phyloP scores from a whole-genome alignment of 2,113 vertebrate species.

The Oenanthe melanoleuca region DNA sequence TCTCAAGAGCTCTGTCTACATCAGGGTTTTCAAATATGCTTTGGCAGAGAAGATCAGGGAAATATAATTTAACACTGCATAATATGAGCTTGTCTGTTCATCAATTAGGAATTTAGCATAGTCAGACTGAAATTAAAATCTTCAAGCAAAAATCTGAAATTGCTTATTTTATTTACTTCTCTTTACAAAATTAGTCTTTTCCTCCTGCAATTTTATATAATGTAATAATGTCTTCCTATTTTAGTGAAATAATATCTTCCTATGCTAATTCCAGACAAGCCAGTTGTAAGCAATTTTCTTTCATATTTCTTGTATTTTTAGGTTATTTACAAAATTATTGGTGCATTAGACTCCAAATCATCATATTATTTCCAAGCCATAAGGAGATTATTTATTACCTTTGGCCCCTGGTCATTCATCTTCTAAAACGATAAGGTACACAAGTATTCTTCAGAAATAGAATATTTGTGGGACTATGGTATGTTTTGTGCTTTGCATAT shows the following conservation, averaged over 20 bases:
- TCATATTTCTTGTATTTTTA: not conserved
- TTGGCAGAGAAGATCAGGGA: not conserved
- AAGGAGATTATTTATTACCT: not conserved
- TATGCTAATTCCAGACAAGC: not conserved
- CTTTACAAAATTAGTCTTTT: not conserved
- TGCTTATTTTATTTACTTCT: not conserved
- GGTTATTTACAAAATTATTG: not conserved
- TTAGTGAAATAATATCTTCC: not conserved
- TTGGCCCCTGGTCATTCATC: not conserved
- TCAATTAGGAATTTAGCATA: not conserved
- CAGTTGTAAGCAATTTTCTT: not conserved
- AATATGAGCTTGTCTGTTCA: not conserved
- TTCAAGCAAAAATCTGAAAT: not conserved
- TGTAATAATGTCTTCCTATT: not conserved
- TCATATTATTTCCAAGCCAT: not conserved
- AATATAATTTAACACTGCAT: not conserved
- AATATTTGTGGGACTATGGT: not conserved
- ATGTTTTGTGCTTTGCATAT: not conserved
- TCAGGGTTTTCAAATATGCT: not conserved
- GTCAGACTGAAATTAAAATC: not conserved
- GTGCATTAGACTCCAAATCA: not conserved
- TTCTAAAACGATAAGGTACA: not conserved
- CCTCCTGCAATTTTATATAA: not conserved
- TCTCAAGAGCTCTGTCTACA: not conserved
- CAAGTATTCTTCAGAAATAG: not conserved